Conservation (phyloP, 2,888 invertebrate genomes). For the Stictocephala bisonia region DNA sequence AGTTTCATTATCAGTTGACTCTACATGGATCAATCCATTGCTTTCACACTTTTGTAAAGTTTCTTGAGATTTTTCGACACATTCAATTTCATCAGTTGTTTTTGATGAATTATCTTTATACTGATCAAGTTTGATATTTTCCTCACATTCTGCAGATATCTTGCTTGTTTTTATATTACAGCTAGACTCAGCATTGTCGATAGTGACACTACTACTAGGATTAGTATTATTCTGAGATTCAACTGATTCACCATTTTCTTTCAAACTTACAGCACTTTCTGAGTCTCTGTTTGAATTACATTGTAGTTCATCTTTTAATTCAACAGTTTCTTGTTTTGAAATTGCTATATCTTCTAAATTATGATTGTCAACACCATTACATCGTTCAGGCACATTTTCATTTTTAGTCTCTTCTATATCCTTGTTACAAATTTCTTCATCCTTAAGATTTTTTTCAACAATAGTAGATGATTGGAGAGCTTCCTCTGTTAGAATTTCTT, state of each 20-base stretch:
- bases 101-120: not conserved
- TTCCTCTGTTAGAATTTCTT: not conserved
- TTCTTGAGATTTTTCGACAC: too few relatives aligned
- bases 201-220: not conserved
- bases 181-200: not conserved
- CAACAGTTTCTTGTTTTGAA: not conserved
- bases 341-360: too few relatives aligned
- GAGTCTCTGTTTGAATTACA: not conserved
- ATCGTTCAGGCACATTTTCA: too few relatives aligned
- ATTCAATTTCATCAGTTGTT: not conserved
- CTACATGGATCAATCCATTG: too few relatives aligned
- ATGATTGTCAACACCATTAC: too few relatives aligned
- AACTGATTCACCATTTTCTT: not conserved
- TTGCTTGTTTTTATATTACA: not conserved
- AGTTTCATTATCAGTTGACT: too few relatives aligned
- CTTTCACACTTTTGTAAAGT: too few relatives aligned
- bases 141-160: not conserved
- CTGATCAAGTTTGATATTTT: not conserved
- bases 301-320: not conserved
- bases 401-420: not conserved
- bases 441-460: not conserved
- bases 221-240: not conserved
- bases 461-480: not conserved
- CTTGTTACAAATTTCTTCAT: not conserved
- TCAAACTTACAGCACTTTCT: not conserved